phyloP scores from a whole-genome alignment of 2,797 vertebrate genomes.

The Fundulus diaphanus region DNA sequence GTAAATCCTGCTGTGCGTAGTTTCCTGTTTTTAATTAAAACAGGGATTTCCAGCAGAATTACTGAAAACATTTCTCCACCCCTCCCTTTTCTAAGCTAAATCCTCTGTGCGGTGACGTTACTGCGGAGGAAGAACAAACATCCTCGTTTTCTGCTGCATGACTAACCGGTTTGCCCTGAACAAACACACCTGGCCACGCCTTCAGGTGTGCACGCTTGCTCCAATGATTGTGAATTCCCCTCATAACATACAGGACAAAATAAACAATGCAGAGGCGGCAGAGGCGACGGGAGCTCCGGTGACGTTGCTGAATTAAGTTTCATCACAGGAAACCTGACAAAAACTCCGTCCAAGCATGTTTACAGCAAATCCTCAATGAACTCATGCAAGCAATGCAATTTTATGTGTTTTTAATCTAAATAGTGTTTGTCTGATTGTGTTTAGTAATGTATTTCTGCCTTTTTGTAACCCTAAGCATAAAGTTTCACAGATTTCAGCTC shows the following conservation, averaged over 20 bases:
- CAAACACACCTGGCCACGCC: conserved; percentile 27
- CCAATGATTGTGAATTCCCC: conserved; percentile 43
- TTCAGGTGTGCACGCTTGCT: not conserved
- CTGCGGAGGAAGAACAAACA: conserved; percentile 20
- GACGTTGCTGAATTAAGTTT: not conserved
- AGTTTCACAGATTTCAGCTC: too few species aligned
- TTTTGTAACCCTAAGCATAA: too few species aligned
- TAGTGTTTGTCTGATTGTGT: too few species aligned
- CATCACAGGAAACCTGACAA: not conserved
- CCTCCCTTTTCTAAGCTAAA: not conserved
- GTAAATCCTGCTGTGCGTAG: not conserved
- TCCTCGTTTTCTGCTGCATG: conserved; percentile 11
- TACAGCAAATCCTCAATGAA: not conserved
- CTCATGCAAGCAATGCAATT: not conserved
- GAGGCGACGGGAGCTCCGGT: not conserved
- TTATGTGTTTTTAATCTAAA: too few species aligned
- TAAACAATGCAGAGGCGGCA: conserved; percentile 17
- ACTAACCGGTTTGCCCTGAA: not conserved
- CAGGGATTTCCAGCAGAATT: conserved; percentile 10
- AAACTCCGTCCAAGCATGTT: not conserved
- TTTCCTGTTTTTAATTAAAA: not conserved
- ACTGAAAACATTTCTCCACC: not conserved
- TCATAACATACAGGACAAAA: not conserved
- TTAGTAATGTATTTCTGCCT: too few species aligned
- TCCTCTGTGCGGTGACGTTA: not conserved